Conservation (phyloP, 2,888 invertebrate genomes). For the Zaprionus obscuricornis region DNA sequence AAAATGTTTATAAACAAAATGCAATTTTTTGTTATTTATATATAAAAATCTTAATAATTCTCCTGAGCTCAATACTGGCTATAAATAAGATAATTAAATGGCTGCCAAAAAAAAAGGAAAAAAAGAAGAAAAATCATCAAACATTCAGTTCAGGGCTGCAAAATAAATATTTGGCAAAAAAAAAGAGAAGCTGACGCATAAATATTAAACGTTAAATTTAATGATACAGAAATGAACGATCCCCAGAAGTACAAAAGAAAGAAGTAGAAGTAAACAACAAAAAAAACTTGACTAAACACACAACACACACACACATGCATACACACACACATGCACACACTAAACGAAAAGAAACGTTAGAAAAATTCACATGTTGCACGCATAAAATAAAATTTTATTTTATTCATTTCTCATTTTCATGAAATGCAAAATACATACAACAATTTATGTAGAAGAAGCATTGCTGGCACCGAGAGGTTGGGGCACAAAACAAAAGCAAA, state of each 20-base stretch:
- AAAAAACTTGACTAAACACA: too few species aligned
- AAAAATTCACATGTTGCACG: conserved; percentile 80
- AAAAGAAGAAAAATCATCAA: too few species aligned
- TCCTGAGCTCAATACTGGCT: too few species aligned
- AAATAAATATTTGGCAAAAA: conserved; percentile 2
- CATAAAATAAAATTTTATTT: conserved; percentile 82
- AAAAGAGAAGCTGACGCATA: conserved; percentile 1
- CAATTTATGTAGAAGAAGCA: conserved; percentile 58
- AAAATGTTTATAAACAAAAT: too few species aligned
- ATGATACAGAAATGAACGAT: conserved; percentile 47
- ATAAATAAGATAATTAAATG: conserved; percentile 10
- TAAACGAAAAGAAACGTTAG: conserved; percentile 34
- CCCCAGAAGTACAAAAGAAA: too few species aligned
- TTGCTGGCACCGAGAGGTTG: too few species aligned
- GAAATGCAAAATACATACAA: conserved; percentile 63
- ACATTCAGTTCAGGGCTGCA: background rate
- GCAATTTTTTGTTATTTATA: too few species aligned
- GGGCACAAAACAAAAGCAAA: conserved; percentile 16
- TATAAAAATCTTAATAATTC: too few species aligned
- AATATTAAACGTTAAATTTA: conserved; percentile 64
- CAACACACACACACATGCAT: too few species aligned
- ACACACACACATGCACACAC: too few species aligned
- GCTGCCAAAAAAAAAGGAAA: too few species aligned
- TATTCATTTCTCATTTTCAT: conserved; percentile 79
- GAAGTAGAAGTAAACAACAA: too few species aligned